Evolutionary conservation across 1,140 invertebrate genomes (phyloP), one percentile per base, ranked within the genome.

Genomic region (Condylostylus longicornis): DNA sequence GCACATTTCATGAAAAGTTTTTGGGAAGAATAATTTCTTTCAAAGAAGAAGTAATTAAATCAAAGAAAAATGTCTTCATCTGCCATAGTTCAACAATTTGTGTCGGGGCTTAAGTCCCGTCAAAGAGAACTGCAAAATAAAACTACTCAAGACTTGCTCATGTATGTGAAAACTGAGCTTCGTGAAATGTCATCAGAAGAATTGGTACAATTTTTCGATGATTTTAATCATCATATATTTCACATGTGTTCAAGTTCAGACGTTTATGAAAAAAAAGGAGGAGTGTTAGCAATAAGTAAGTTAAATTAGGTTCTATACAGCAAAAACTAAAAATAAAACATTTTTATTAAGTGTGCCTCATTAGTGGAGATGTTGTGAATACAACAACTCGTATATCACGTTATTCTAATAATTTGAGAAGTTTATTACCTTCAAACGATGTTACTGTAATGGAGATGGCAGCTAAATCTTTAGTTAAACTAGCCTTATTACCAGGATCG

Each of bases 221-320:
- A 91, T 40, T 93, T 96, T 51, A 93, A 94, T 58, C 82, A 90
- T 59, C 82, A 93, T 49, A 94, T 96, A 41, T 89, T 88, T 62
- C 84, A 91, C 57, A 90, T 96, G 88, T 86, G 95, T 2, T 89
- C 84, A 4, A 84, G 83, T 42, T 75, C 77, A 18, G 90, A 96
- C 62, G 74, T 84, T 13, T 87, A 88, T 65, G 90, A 96, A 54
- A 91, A 89, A 51, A 95, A 95, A 62, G 91, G 90, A 31, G 91
- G 87, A 33, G 89, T 95, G 41, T 62, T 95, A 17, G 90, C 91
- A 15, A 96, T 96, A 55, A 80, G 84, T 88, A 62, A 64, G 63
- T 66, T 29, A 17, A 12, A n/a, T 27, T 27, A 27, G 14, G 6
- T 23, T 23, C 10, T 23, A 6, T 23, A 5, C 10, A 23, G 22